phyloP scores from a whole-genome alignment of 2,113 vertebrate species.

The Ameiurus melas region DNA sequence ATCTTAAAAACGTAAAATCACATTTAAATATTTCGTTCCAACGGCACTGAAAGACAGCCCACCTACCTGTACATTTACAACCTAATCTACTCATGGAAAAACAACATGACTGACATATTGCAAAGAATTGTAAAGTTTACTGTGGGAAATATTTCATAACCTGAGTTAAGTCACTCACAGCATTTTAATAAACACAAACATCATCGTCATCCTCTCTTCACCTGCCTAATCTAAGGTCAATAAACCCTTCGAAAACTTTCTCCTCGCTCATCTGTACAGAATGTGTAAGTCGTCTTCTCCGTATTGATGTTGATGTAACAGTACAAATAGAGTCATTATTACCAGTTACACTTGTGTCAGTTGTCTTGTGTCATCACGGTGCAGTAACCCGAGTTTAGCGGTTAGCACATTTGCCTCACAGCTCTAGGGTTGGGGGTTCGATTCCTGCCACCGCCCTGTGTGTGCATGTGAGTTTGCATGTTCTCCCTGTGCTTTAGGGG shows the following conservation, averaged over 20 bases:
- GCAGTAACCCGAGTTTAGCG: too few relatives aligned
- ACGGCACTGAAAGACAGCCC: not conserved
- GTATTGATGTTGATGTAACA: not conserved
- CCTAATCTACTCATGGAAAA: not conserved
- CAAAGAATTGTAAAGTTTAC: not conserved
- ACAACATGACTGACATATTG: not conserved
- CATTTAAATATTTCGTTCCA: too few relatives aligned
- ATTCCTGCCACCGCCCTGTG: too few relatives aligned
- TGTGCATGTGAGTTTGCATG: too few relatives aligned
- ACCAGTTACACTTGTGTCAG: not conserved
- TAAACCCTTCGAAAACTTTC: not conserved
- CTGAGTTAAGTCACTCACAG: not conserved
- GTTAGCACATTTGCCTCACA: too few relatives aligned
- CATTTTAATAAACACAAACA: not conserved
- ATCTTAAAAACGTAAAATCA: too few relatives aligned
- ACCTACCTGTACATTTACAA: not conserved
- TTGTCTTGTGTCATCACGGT: too few relatives aligned
- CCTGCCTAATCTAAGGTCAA: not conserved
- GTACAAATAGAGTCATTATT: not conserved
- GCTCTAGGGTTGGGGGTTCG: too few relatives aligned
- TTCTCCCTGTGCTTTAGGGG: too few relatives aligned
- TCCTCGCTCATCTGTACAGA: too few relatives aligned
- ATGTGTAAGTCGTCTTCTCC: not conserved
- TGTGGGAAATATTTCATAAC: not conserved
- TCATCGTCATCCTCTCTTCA: not conserved